phyloP scores from a whole-genome alignment of 2,797 vertebrate species.

The Peromyscus melanophrys region DNA sequence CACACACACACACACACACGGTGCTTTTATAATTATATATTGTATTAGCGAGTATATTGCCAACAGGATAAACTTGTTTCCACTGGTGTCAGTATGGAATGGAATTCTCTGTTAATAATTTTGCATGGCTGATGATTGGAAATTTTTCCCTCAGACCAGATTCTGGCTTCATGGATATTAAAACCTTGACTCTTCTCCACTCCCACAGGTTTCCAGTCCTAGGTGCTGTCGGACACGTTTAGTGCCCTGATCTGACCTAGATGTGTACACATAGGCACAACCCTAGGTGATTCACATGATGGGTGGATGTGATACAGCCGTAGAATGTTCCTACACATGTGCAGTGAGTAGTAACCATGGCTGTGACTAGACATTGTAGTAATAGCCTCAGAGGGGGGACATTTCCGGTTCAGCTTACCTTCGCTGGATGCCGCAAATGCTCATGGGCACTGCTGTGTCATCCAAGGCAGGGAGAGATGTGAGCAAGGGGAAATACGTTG shows the following conservation, averaged over 20 bases:
- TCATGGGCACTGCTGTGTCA: background rate
- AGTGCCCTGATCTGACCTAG: slow-evolving; percentile 32
- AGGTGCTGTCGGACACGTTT: background rate
- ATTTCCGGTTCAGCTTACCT: background rate
- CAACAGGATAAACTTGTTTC: slow-evolving; percentile 40
- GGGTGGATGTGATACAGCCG: background rate
- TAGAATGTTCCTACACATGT: background rate
- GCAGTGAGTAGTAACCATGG: background rate
- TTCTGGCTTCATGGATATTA: slow-evolving; percentile 22
- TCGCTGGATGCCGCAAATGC: background rate
- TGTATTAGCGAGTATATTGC: background rate
- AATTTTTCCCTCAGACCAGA: slow-evolving; percentile 33
- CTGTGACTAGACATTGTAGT: background rate
- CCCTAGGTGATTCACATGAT: background rate
- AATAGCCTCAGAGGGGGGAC: background rate
- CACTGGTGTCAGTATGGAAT: background rate
- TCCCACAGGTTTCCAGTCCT: background rate
- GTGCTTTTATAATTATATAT: slow-evolving; percentile 7
- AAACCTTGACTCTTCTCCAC: slow-evolving; percentile 42
- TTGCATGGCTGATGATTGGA: background rate
- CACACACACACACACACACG: background rate
- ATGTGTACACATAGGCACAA: background rate
- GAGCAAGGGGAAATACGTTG: background rate
- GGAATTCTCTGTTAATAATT: slow-evolving; percentile 29
- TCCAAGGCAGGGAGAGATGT: background rate